Percentiles rank a stretch among this genome's conserved stretches.
Evolutionary conservation across 2,888 invertebrate genomes (phyloP).

Genomic region (Cephus nigrinus): DNA sequence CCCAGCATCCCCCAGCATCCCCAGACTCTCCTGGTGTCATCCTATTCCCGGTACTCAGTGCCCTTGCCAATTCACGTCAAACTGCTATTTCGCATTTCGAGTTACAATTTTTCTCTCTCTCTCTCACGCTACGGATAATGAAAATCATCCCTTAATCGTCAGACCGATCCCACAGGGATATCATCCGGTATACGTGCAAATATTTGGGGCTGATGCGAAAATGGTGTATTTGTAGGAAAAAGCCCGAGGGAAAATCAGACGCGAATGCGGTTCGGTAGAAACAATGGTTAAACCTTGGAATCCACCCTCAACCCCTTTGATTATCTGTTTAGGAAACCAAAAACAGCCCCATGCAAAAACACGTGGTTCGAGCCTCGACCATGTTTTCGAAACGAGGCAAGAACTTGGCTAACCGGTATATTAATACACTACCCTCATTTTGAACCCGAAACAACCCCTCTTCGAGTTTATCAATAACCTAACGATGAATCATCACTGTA

Average conservation of each 20-base stretch:
- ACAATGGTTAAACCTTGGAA: background rate
- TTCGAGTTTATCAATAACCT: background rate
- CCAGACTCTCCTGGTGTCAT: slow-evolving; percentile 6
- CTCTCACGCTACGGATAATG: background rate
- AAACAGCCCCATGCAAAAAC: background rate
- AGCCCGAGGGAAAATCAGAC: background rate
- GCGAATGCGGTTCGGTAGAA: background rate
- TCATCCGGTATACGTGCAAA: background rate
- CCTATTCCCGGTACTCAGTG: slow-evolving; percentile 8
- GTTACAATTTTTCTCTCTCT: background rate
- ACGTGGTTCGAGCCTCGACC: background rate
- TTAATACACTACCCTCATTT: background rate
- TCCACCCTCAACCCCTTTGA: background rate
- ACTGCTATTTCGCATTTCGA: background rate
- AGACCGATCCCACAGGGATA: background rate
- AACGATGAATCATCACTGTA: background rate
- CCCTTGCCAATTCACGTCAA: slow-evolving; percentile 13
- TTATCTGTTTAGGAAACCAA: background rate
- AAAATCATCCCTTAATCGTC: background rate
- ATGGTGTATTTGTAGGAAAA: background rate
- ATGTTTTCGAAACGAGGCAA: background rate
- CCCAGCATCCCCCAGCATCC: background rate
- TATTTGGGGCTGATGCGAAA: background rate
- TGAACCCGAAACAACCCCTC: background rate
- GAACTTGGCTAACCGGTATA: background rate